A percentile compares a stretch with the other conserved stretches of the same genome.
Evolutionary conservation across 2,888 invertebrate species (phyloP).

Genomic region (Zhuqinia jingwanae): DNA sequence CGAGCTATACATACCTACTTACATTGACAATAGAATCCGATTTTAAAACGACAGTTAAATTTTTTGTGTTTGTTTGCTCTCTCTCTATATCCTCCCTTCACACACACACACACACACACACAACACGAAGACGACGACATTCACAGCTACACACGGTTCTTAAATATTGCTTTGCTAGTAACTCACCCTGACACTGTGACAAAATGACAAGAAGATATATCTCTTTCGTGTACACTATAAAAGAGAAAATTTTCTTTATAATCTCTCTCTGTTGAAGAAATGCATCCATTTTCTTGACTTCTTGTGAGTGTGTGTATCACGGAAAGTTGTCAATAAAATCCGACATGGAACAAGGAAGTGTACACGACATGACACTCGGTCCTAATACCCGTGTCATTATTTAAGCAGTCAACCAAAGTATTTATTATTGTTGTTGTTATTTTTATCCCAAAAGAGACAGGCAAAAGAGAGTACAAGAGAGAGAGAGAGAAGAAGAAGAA

Average conservation of each 20-base stretch:
- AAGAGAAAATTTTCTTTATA: conserved; percentile 34
- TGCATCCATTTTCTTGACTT: conserved; percentile 17
- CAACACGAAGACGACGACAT: conserved; percentile 6
- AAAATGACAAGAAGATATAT: conserved; percentile 60
- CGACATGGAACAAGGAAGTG: conserved; percentile 63
- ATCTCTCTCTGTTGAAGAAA: background rate
- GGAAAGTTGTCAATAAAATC: conserved; percentile 46
- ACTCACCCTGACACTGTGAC: conserved; percentile 57
- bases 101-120: no score
- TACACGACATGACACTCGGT: conserved; percentile 47
- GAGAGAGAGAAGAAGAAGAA: no score
- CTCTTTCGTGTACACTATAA: conserved; percentile 22
- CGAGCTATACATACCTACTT: conserved; percentile 1
- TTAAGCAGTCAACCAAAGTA: conserved; percentile 39
- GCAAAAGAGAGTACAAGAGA: no score
- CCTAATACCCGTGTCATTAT: conserved; percentile 47
- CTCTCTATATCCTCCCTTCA: background rate
- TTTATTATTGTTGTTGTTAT: conserved; percentile 12
- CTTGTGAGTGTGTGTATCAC: background rate
- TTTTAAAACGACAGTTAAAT: conserved; percentile 49
- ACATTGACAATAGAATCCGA: background rate
- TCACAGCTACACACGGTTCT: background rate
- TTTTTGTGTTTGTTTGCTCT: conserved; percentile 50
- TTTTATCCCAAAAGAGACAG: no score
- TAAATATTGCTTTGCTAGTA: conserved; percentile 48